Evolutionary conservation across 2,888 invertebrate species (phyloP).

Genomic region (Apeira syringaria): DNA sequence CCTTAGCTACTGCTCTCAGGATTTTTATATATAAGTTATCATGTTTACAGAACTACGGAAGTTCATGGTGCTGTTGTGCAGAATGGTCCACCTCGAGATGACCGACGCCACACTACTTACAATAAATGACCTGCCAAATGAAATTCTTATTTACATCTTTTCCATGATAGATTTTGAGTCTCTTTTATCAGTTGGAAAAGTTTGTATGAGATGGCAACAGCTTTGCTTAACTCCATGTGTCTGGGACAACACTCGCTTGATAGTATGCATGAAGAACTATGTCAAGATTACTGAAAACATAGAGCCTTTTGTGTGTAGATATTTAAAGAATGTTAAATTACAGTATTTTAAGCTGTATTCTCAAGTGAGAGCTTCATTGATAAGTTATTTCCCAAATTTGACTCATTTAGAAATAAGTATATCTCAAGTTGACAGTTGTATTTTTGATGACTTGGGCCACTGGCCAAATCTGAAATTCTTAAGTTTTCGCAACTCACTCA

Average conservation of each 20-base stretch:
- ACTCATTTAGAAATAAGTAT: conserved; percentile 82
- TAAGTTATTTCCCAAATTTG: conserved; percentile 77
- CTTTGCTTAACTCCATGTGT: conserved; percentile 76
- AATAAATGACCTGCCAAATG: conserved; percentile 80
- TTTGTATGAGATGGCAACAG: conserved; percentile 77
- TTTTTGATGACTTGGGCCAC: conserved; percentile 75
- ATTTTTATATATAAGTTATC: conserved; percentile 12
- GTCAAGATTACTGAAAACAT: conserved; percentile 76
- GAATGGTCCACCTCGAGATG: conserved; percentile 78
- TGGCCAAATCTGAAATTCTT: conserved; percentile 79
- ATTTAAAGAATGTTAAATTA: conserved; percentile 79
- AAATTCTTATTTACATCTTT: conserved; percentile 79
- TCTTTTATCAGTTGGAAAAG: conserved; percentile 72
- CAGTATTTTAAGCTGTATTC: conserved; percentile 82
- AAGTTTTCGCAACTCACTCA: conserved; percentile 78
- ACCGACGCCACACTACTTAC: conserved; percentile 61
- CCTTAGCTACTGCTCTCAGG: background rate
- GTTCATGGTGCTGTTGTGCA: conserved; percentile 44
- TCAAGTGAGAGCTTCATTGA: conserved; percentile 75
- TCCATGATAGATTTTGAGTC: conserved; percentile 81
- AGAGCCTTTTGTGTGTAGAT: conserved; percentile 79
- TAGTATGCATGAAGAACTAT: conserved; percentile 82
- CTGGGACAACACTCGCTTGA: conserved; percentile 79
- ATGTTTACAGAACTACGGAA: conserved; percentile 58
- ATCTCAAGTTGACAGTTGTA: conserved; percentile 80